Evolutionary conservation across 1,140 invertebrate species (phyloP).

Genomic region (Drosophila lacertosa): DNA sequence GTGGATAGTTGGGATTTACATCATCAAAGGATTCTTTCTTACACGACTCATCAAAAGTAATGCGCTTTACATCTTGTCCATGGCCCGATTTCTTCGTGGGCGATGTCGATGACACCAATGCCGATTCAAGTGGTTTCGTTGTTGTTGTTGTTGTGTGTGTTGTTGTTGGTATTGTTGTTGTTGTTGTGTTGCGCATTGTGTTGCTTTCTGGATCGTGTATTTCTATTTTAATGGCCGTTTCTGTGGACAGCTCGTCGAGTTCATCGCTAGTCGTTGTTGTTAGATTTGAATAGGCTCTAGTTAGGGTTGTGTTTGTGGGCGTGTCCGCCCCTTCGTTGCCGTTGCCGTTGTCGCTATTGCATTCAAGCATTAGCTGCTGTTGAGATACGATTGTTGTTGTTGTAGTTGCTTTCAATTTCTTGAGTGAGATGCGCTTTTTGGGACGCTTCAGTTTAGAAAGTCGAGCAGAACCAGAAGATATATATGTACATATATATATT

Average conservation of each 20-base stretch:
- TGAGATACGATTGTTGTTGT: constrained; percentile 77
- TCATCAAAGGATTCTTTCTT: constrained; percentile 84
- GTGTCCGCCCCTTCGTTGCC: constrained; percentile 41
- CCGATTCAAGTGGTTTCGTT: constrained; percentile 54
- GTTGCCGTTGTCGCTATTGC: constrained; percentile 41
- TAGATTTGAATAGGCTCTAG: constrained; percentile 26
- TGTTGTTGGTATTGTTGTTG: constrained; percentile 35
- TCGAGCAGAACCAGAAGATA: constrained; percentile 52
- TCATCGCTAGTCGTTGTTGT: constrained; percentile 57
- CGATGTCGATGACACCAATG: constrained; percentile 60
- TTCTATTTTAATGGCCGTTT: constrained; percentile 76
- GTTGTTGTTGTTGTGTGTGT: constrained; percentile 38
- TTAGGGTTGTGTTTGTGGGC: constrained; percentile 50
- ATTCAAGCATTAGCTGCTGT: constrained; percentile 76
- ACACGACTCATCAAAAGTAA: constrained; percentile 84
- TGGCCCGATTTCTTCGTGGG: constrained; percentile 75
- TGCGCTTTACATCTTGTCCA: constrained; percentile 84
- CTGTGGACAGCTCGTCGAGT: constrained; percentile 80
- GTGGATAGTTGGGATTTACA: constrained; percentile 84
- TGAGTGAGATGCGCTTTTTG: constrained; percentile 80
- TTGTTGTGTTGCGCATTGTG: constrained; percentile 45
- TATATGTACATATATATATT: constrained; percentile 14
- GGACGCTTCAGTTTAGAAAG: constrained; percentile 64
- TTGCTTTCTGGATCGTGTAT: constrained; percentile 61
- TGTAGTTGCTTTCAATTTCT: constrained; percentile 72